phyloP scores from a whole-genome alignment of 2,113 vertebrate genomes.

The Phylloscopus trochilus region DNA sequence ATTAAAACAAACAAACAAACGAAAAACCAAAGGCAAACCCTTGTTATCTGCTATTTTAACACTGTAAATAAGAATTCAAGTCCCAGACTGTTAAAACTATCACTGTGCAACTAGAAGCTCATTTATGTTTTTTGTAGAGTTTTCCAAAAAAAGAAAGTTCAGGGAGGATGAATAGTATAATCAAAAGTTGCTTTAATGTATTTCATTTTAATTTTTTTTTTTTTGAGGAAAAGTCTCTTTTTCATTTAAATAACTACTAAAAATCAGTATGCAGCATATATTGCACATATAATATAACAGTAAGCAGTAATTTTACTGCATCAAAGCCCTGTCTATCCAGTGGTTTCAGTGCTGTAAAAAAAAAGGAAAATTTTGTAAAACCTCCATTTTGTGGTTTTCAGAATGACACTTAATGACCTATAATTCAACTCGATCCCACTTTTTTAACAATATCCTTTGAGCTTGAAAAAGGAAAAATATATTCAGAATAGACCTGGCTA shows the following conservation, averaged over 20 bases:
- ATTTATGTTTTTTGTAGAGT: not conserved
- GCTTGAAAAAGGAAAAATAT: not conserved
- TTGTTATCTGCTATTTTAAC: not conserved
- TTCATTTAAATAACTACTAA: not conserved
- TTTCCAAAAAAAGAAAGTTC: not conserved
- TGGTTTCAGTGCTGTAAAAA: not conserved
- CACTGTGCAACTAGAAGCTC: not conserved
- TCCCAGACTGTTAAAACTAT: not conserved
- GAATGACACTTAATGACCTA: not conserved
- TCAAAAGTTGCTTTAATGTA: not conserved
- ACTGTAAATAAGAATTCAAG: not conserved
- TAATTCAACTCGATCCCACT: not conserved
- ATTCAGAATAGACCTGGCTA: not conserved
- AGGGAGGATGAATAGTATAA: not conserved
- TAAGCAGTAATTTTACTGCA: not conserved
- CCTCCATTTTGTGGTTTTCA: not conserved
- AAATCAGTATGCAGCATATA: not conserved
- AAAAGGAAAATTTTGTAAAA: not conserved
- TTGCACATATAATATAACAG: not conserved
- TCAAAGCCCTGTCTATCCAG: not conserved
- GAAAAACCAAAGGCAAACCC: not conserved
- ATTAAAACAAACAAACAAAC: not conserved
- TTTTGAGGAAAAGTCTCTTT: not conserved
- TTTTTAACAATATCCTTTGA: not conserved
- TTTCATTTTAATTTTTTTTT: not conserved